Evolutionary conservation across 2,797 vertebrate species (phyloP), one percentile per base, ranked within the genome.

Genomic region (Adrianichthys oophorus): DNA sequence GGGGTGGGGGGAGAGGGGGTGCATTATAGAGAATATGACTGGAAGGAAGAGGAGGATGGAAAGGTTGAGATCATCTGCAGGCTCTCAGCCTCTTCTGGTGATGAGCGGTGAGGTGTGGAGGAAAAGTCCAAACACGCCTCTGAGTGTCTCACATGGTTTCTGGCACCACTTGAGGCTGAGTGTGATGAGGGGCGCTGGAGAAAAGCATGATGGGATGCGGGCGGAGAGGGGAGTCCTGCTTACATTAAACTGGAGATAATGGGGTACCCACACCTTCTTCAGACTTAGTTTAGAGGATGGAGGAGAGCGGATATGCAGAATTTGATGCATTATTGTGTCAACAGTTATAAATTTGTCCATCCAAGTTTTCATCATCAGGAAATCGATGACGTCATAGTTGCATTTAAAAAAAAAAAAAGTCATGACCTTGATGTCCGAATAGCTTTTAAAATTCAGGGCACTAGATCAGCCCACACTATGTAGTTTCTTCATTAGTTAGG

Each of bases 1-100:
- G 32, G 58, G 70, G 56, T 57, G 60, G 65, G 55, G 15, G 54
- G 56, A 56, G 44, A 48, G 60, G 50, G 59, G 56, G 59, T 49
- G 60, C 48, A 24, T 48, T 51, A 61, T 66, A 45, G 52, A 52
- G 56, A 64, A 57, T 67, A 67, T 64, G 42, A 56, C 54, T 32
- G 40, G 51, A 65, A 54, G 62, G 37, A 51, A 2, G 29, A 26
- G 37, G 61, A 57, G 61, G 21, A 62, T 60, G 70, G 62, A 71
- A 68, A 78, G 64, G 70, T 59, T 56, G 59, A 73, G 59, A 80
- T 79, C 69, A 78, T 80, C 69, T 54, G 59, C 24, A 59, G 65
- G 42, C 61, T 76, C 68, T 74, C 75, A 86, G 62, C 32, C 70
- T 75, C 70, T 78, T 53, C 65, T 42, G 49, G 41, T 48, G 69